Base-by-base conservation (phyloP, 2,888 invertebrate genomes). In the Notodonta ziczac region DNA sequence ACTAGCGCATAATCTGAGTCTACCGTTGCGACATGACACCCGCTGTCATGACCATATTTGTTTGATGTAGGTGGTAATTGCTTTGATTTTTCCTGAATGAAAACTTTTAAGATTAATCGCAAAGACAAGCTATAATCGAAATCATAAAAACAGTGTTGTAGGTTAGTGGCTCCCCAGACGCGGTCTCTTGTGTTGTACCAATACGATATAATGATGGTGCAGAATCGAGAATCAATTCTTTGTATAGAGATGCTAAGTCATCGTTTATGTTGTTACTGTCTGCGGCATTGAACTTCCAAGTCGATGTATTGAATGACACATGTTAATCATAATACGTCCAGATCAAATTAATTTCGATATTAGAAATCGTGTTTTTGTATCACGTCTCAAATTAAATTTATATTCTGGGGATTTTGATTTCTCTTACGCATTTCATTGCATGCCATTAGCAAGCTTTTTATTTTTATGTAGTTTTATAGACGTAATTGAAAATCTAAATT, bases 211-310 rank as follows among this genome's bases (percentile, higher is more conserved):
- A 83, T 86, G 88, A 88, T 79, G 74, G 60, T 62, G 81, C 84
- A 84, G 65, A 83, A 81, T 78, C 73, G 60, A 66, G 74, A 78
- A 73, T 76, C 64, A 71, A 69, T 79, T 77, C 59, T 68, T 73
- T 72, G 66, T 71, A 64, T 60, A 69, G 67, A 78, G 66, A 46
- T 76, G 81, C 78, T 66, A 62, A 79, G 84, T 89, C 89, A 89
- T 86, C 76, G 76, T 83, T 76, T 80, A 72, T 74, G 74, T 80
- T 77, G 74, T 73, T 77, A 74, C 64, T 67, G 68, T 69, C 64
- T 71, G 73, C 80, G 84, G 76, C 87, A 88, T 82, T 90, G 88
- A 90, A 88, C 87, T 86, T 85, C 74, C 68, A 75, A 77, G 73
- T 67, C 35, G 56, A 63, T 56, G 61, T 53, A 63, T 73, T 77